Base-by-base conservation (phyloP, 2,113 vertebrate genomes). In the Pyxicephalus adspersus region DNA sequence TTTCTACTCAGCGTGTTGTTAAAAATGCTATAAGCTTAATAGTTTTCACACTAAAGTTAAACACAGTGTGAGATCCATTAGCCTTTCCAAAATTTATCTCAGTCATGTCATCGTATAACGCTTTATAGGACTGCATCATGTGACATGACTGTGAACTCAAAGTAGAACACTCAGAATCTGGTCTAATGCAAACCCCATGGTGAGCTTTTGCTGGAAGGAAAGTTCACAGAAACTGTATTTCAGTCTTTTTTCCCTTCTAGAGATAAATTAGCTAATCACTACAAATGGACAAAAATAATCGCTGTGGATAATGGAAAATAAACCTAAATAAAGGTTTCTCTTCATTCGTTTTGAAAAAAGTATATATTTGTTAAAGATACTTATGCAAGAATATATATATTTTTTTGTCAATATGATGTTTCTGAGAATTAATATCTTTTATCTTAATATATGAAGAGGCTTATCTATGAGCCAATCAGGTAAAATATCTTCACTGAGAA, bases 41-140 rank as follows among this genome's bases (percentile, higher is more conserved):
- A 34, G 26, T 58, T 31, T 74, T 8, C 23, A 34, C 22, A 13
- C 54, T 1, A 61, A 61, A 45, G 45, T 25, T 34, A 23, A 28
- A 61, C 34, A 25, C 60, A 26, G 74, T 64, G 19, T 28, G 60
- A 26, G 38, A 50, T 76, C 38, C 60, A 76, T 76, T 76, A 76
- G 38, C 9, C 60, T 45, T 22, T 64, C 22, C 31, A 25, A 50
- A 51, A 76, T 76, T 64, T 63, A 76, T 51, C 73, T 50, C 23
- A 11, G 58, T 45, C 58, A 20, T 45, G 54, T 54, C 51, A 57
- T 26, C 26, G 58, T 13, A 3, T 20, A 5, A 8, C n/a, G 4
- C 50, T 54, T 29, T 72, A 57, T 28, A 20, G 34, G 15, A 19
- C 17, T 19, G 22, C 55, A 19, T 31, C 28, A 34, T 19, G 7